A percentile compares a stretch with the other conserved stretches of the same genome.
Conservation (phyloP, 2,113 vertebrate species). For the Datnioides undecimradiatus region DNA sequence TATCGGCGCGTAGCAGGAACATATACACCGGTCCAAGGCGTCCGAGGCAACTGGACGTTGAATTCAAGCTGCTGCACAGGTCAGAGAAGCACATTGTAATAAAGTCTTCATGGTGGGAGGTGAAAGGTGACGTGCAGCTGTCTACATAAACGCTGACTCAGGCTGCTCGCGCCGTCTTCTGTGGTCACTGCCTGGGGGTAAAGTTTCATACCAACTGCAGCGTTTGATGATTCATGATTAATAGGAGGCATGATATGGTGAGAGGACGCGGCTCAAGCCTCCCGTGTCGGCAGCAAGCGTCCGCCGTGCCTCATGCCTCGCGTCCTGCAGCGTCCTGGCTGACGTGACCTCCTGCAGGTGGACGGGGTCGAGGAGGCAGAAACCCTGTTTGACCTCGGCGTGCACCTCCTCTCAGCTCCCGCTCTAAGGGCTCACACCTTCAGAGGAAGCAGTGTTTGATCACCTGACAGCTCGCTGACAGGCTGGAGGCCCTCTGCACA, state of each 20-base stretch:
- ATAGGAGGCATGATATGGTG: not conserved
- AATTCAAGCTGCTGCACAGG: not conserved
- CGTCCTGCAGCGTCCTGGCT: not conserved
- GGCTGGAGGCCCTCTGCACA: conserved; percentile 13
- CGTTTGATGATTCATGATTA: not conserved
- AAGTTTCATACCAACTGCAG: not conserved
- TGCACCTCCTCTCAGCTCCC: not conserved
- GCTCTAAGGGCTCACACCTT: conserved; percentile 37
- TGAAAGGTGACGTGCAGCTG: too few relatives aligned
- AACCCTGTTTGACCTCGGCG: not conserved
- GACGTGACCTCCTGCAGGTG: not conserved
- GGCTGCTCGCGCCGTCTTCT: too few relatives aligned
- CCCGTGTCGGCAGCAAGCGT: not conserved
- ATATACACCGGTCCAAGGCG: too few relatives aligned
- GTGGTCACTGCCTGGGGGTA: not conserved
- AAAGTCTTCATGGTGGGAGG: too few relatives aligned
- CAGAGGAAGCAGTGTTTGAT: conserved; percentile 44
- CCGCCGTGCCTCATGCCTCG: not conserved
- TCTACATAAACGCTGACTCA: not conserved
- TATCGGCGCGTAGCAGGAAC: too few relatives aligned
- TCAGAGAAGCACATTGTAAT: too few relatives aligned
- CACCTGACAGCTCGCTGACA: conserved; percentile 44
- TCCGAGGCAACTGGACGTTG: too few relatives aligned
- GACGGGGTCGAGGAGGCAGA: not conserved
- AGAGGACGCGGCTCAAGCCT: not conserved